A percentile compares a stretch with the other conserved stretches of the same genome.
Evolutionary conservation across 2,797 vertebrate species (phyloP).

Genomic region (Taeniopygia guttata): DNA sequence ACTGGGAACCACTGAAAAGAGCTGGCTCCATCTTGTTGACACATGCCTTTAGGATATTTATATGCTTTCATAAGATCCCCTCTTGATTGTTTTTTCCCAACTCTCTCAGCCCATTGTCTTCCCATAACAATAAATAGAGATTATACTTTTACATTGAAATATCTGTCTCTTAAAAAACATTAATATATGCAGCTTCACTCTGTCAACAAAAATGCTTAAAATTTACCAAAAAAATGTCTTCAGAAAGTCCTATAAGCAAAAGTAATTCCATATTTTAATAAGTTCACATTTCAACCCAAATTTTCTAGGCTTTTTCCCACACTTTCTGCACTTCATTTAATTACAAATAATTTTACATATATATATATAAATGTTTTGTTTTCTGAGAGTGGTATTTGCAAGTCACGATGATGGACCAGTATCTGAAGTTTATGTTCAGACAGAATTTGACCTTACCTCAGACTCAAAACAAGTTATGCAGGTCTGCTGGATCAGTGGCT

Average conservation of each 20-base stretch:
- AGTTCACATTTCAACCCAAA: background rate
- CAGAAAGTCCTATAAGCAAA: background rate
- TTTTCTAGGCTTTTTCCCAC: background rate
- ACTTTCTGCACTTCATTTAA: background rate
- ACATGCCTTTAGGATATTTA: background rate
- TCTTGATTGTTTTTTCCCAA: rapidly evolving
- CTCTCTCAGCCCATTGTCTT: background rate
- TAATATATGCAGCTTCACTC: background rate
- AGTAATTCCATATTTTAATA: background rate
- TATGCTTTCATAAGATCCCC: too few relatives aligned
- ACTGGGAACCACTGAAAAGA: background rate
- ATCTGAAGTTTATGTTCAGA: background rate
- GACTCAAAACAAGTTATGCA: background rate
- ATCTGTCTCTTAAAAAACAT: background rate
- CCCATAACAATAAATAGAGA: background rate
- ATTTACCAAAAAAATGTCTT: background rate
- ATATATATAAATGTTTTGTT: background rate
- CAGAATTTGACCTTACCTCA: background rate
- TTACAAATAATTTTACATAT: background rate
- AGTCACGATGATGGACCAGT: background rate
- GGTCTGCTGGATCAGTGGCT: background rate
- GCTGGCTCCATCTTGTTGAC: background rate
- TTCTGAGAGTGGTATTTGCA: background rate
- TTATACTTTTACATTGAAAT: background rate
- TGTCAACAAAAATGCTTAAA: background rate